Base-by-base conservation (phyloP, 1,140 invertebrate genomes). In the Ridgeia piscesae region DNA sequence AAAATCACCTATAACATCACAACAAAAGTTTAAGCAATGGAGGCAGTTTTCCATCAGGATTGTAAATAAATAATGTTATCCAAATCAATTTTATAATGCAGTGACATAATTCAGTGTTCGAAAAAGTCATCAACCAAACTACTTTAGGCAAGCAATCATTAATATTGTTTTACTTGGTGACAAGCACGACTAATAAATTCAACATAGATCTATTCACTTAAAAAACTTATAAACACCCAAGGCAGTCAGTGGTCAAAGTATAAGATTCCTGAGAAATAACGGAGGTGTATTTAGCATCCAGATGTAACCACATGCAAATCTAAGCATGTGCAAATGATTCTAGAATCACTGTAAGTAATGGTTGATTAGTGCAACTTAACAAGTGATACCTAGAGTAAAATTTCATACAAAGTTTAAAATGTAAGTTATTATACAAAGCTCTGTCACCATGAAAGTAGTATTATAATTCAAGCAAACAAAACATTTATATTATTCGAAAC, bases 1-100 rank as follows among this genome's bases (percentile, higher is more conserved):
- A 95, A 97, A 99, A 95, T 98, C 97, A 92, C 96, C 96, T 96
- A 93, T 92, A 95, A 93, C 14, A 93, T 92, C 77, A 92, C 91
- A 92, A 92, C n/a, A 11, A 58, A 88, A 88, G 27, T 6, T n/a
- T 77, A 77, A 21, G 58, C 17, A 77, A 77, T 17, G 58, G 17
- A 31, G 58, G 27, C 14, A 77, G 11, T 77, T 77, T 77, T 77
- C 58, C 17, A 77, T 17, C 58, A 77, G 58, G 58, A 31, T 77
- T 77, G 1, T 1, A 77, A 17, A 77, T 77, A 77, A 21, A 21
- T n/a, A n/a, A n/a, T 77, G 14, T 77, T 77, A 77, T 31, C 58
- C 58, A 77, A 27, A 91, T 17, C n/a, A n/a, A 35, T 91, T 33
- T 58, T 42, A 21, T 42, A 91, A 33, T 14, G 48, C 48, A 90